These are phyloP conservation scores for Myotis daubentonii DNA, from an alignment of 2,797 vertebrate genomes.

Conservation along the genomic window DNA sequence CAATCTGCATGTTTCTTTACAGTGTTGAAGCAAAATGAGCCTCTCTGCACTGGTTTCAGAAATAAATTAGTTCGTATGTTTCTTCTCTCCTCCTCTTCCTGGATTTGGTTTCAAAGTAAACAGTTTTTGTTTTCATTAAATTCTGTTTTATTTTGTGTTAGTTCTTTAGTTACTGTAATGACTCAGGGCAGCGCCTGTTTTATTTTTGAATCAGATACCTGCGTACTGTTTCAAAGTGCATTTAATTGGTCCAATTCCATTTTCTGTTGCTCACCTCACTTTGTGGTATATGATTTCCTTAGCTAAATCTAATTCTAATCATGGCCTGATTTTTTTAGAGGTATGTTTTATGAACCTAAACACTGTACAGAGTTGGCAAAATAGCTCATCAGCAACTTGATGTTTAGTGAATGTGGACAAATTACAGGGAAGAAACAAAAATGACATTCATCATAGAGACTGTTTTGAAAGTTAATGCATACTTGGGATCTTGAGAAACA, in stretches of 20 bases:
- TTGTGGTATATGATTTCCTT: slow-evolving; percentile 6
- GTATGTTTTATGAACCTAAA: neutral
- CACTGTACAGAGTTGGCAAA: neutral
- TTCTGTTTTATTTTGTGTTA: slow-evolving; percentile 54
- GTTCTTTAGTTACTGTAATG: slow-evolving; percentile 59
- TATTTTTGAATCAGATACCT: slow-evolving; percentile 40
- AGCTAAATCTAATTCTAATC: slow-evolving; percentile 3
- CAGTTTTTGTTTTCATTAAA: slow-evolving; percentile 76
- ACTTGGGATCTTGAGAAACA: slow-evolving; percentile 18
- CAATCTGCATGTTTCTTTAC: slow-evolving; percentile 63
- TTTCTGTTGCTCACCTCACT: neutral
- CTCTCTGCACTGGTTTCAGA: slow-evolving; percentile 67
- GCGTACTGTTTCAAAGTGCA: slow-evolving; percentile 43
- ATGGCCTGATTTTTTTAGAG: neutral
- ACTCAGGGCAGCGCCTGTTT: slow-evolving; percentile 36
- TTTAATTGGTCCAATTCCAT: slow-evolving; percentile 48
- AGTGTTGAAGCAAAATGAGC: slow-evolving; percentile 55
- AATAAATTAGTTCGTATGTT: slow-evolving; percentile 74
- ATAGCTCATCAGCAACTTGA: neutral
- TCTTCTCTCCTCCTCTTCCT: slow-evolving; percentile 63
- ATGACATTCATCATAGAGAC: slow-evolving; percentile 28
- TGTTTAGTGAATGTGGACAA: slow-evolving; percentile 29
- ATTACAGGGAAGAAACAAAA: slow-evolving; percentile 40
- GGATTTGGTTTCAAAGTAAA: slow-evolving; percentile 73
- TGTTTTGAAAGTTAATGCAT: slow-evolving; percentile 46